These are phyloP conservation scores for Hemicordylus capensis DNA, from an alignment of 2,113 vertebrate genomes.

Conservation along the genomic window DNA sequence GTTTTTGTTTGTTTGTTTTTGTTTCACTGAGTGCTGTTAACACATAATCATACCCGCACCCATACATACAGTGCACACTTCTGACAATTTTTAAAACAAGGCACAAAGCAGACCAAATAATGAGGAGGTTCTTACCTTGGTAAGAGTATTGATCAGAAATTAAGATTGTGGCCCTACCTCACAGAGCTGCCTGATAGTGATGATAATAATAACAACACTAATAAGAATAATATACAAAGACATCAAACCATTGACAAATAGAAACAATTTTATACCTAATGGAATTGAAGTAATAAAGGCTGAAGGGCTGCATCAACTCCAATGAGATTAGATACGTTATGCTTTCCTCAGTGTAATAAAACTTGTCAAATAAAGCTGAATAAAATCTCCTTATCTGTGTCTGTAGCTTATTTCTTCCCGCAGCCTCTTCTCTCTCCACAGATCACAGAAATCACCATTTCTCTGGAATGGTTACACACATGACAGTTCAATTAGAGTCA, in stretches of 20 bases:
- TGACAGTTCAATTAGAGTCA: slow-evolving; percentile 68
- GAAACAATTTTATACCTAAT: slow-evolving; percentile 73
- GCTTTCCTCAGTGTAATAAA: slow-evolving; percentile 72
- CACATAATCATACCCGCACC: background rate
- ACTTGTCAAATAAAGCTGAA: slow-evolving; percentile 72
- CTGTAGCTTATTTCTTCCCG: slow-evolving; percentile 62
- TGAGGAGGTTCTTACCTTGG: slow-evolving; percentile 52
- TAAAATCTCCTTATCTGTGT: slow-evolving; percentile 70
- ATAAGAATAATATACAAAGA: slow-evolving; percentile 64
- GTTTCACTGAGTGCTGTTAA: no score
- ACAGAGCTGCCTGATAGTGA: slow-evolving; percentile 45
- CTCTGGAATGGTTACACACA: slow-evolving; percentile 56
- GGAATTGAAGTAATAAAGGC: slow-evolving; percentile 72
- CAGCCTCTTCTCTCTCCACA: slow-evolving; percentile 61
- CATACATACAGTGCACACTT: no score
- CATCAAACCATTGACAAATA: slow-evolving; percentile 63
- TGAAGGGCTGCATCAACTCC: slow-evolving; percentile 66
- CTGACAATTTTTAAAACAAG: slow-evolving; percentile 42
- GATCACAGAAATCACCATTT: slow-evolving; percentile 63
- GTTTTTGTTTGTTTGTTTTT: no score
- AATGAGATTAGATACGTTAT: slow-evolving; percentile 69
- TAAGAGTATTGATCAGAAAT: slow-evolving; percentile 56
- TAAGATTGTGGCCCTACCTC: slow-evolving; percentile 38
- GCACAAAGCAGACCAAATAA: slow-evolving; percentile 41
- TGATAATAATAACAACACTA: slow-evolving; percentile 26